Percentiles rank a stretch among this genome's conserved stretches.
Conservation (phyloP, 1,140 invertebrate genomes). For the Bombus polaris region DNA sequence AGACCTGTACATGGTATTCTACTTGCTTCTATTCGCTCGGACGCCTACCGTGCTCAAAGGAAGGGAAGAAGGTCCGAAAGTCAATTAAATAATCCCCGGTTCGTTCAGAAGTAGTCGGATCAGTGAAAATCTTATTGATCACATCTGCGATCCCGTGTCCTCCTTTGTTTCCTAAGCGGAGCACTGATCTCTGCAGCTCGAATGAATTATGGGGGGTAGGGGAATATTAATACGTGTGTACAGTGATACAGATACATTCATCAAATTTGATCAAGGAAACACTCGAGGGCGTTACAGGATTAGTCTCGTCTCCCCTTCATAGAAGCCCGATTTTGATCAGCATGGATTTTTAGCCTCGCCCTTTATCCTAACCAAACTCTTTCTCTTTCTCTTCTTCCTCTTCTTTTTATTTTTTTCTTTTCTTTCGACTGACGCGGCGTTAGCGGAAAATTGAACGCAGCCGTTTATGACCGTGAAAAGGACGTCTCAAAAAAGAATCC, state of each 20-base stretch:
- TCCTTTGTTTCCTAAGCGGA: slow-evolving; percentile 53
- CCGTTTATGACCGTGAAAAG: slow-evolving; percentile 47
- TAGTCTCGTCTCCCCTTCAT: slow-evolving; percentile 43
- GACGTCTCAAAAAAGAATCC: slow-evolving; percentile 43
- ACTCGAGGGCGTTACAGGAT: slow-evolving; percentile 57
- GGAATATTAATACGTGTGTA: slow-evolving; percentile 58
- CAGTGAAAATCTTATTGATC: slow-evolving; percentile 50
- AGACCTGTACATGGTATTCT: not conserved
- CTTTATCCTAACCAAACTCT: not conserved
- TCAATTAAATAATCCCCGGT: slow-evolving; percentile 52
- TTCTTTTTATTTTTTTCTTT: not conserved
- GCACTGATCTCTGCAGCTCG: slow-evolving; percentile 46
- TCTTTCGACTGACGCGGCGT: not conserved
- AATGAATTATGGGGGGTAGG: slow-evolving; percentile 42
- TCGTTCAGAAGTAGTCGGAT: slow-evolving; percentile 15
- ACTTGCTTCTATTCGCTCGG: not conserved
- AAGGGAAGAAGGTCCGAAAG: slow-evolving; percentile 26
- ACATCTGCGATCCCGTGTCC: slow-evolving; percentile 46
- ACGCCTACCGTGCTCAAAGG: not conserved
- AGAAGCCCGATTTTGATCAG: slow-evolving; percentile 53
- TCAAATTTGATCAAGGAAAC: slow-evolving; percentile 61
- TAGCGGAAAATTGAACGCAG: slow-evolving; percentile 41
- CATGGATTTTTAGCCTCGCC: slow-evolving; percentile 31
- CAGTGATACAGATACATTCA: slow-evolving; percentile 59
- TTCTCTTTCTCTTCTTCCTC: no score